A percentile compares a stretch with the other conserved stretches of the same genome.
phyloP scores from a whole-genome alignment of 2,113 vertebrate genomes.

The Pardalotus punctatus region DNA sequence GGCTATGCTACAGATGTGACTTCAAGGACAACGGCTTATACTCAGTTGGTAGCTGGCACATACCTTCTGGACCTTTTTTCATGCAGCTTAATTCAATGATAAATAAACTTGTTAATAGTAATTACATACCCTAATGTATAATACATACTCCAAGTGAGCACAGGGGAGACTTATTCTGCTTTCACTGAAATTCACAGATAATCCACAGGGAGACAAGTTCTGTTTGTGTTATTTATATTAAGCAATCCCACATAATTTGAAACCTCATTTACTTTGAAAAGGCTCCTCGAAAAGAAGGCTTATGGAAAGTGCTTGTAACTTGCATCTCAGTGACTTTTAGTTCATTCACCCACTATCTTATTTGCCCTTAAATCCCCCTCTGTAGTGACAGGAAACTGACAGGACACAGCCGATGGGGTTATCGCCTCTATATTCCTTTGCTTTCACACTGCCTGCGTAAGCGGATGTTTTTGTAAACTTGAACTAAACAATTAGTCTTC shows the following conservation, averaged over 20 bases:
- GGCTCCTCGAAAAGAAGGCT: neutral
- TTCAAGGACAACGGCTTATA: neutral
- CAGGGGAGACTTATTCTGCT: neutral
- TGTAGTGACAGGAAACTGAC: neutral
- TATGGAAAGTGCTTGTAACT: neutral
- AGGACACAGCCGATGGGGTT: slow-evolving; percentile 22
- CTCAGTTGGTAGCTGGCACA: neutral
- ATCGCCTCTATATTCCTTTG: neutral
- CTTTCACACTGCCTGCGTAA: fast-evolving
- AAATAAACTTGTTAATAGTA: neutral
- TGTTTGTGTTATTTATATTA: neutral
- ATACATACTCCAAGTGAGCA: neutral
- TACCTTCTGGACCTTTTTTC: neutral
- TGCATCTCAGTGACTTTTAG: neutral
- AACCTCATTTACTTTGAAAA: neutral
- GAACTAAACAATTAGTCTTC: neutral
- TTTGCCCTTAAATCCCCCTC: neutral
- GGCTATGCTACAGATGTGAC: neutral
- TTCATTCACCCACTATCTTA: neutral
- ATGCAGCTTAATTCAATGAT: neutral
- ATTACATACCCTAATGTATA: neutral
- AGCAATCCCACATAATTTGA: fast-evolving
- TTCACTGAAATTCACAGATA: neutral
- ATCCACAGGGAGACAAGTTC: neutral
- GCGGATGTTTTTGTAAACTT: slow-evolving; percentile 17